phyloP scores from a whole-genome alignment of 2,113 vertebrate species.

The Nannospalax galili region DNA sequence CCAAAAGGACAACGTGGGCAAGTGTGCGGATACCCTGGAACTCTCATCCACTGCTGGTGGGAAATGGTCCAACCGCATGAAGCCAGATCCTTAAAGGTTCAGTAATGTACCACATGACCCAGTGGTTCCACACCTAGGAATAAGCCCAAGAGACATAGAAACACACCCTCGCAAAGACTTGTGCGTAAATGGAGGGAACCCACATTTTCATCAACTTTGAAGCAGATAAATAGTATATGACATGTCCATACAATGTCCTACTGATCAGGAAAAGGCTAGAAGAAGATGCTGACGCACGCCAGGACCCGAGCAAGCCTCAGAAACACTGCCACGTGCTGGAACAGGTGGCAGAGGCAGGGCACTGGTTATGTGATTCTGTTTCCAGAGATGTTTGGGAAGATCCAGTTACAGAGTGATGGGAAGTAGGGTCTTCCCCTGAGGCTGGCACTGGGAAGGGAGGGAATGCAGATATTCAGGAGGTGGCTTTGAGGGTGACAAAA shows the following conservation, averaged over 20 bases:
- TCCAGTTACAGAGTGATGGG: too few species aligned
- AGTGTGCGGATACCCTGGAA: not conserved
- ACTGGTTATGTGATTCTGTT: too few species aligned
- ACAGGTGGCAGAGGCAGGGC: too few species aligned
- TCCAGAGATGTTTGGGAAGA: too few species aligned
- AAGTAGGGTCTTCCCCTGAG: too few species aligned
- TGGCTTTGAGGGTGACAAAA: too few species aligned
- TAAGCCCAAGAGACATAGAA: not conserved
- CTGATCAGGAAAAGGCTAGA: not conserved
- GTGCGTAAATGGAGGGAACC: not conserved
- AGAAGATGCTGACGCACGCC: accelerated
- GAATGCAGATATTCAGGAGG: not conserved
- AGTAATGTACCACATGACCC: not conserved
- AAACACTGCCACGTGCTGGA: not conserved
- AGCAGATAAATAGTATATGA: not conserved
- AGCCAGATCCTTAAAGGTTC: not conserved
- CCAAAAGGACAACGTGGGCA: not conserved
- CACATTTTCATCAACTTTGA: not conserved
- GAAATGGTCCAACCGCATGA: accelerated
- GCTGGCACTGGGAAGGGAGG: too few species aligned
- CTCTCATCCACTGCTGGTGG: accelerated
- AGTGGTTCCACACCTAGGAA: not conserved
- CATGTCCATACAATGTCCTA: accelerated
- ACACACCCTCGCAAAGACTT: not conserved
- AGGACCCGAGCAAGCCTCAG: accelerated